phyloP scores from a whole-genome alignment of 2,797 vertebrate genomes.

The Falco columbarius region DNA sequence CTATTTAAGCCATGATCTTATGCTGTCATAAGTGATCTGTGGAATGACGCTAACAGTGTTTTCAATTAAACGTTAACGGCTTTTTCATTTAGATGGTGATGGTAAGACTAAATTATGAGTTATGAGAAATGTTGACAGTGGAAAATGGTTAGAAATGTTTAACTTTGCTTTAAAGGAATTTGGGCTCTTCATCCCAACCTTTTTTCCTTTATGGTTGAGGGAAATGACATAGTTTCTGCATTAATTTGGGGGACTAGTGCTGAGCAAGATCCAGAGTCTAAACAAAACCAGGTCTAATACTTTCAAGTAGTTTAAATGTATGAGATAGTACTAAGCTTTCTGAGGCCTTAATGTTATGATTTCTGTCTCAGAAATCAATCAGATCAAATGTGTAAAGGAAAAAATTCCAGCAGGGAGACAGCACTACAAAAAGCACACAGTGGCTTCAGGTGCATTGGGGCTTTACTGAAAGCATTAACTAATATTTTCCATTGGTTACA shows the following conservation, averaged over 20 bases:
- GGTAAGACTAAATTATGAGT: not conserved
- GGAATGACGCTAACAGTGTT: not conserved
- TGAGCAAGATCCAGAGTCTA: not conserved
- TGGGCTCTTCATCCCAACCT: not conserved
- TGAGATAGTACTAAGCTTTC: not conserved
- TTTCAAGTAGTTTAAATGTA: not conserved
- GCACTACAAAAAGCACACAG: not conserved
- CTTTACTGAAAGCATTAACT: not conserved
- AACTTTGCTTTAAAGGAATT: not conserved
- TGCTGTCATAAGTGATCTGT: not conserved
- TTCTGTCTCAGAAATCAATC: not conserved
- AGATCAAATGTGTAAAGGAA: not conserved
- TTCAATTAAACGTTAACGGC: not conserved
- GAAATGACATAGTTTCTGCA: not conserved
- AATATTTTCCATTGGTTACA: not conserved
- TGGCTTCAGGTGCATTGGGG: not conserved
- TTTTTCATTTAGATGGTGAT: not conserved
- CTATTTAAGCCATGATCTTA: not conserved
- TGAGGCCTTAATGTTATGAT: not conserved
- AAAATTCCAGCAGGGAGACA: not conserved
- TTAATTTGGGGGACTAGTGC: not conserved
- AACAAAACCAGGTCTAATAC: not conserved
- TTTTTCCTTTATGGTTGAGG: fast-evolving
- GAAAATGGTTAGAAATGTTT: not conserved
- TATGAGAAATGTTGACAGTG: not conserved